Percentiles rank a stretch among this genome's conserved stretches.
Evolutionary conservation across 2,888 invertebrate species (phyloP).

Genomic region (Terebella lapidaria): DNA sequence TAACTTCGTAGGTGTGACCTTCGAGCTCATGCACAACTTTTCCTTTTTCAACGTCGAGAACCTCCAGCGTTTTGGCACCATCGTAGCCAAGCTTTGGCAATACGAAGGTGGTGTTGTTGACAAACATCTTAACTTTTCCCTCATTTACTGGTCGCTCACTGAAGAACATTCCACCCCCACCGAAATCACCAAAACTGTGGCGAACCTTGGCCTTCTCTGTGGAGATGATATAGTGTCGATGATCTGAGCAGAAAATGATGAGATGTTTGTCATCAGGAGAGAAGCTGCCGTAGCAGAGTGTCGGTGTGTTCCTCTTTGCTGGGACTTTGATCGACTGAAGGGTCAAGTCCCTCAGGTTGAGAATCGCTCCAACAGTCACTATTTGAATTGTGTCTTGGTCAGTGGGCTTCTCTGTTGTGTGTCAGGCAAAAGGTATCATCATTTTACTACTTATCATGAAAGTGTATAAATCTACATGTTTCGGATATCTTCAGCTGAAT

Average conservation of each 20-base stretch:
- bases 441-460: too few relatives aligned
- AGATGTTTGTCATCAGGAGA: not conserved
- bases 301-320: not conserved
- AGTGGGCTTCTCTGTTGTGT: too few relatives aligned
- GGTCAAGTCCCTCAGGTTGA: not conserved
- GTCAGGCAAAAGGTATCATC: too few relatives aligned
- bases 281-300: not conserved
- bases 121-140: not conserved
- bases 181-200: not conserved
- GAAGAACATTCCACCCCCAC: not conserved
- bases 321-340: not conserved
- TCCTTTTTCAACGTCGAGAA: not conserved
- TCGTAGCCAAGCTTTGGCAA: not conserved
- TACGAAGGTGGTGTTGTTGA: not conserved
- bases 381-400: too few relatives aligned
- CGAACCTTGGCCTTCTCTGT: not conserved
- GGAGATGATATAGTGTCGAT: not conserved
- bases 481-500: too few relatives aligned
- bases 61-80: not conserved
- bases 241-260: not conserved
- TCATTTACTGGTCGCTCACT: not conserved
- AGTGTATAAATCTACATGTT: too few relatives aligned
- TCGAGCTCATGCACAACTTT: not conserved
- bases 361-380: too few relatives aligned
- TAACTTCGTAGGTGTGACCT: not conserved